Base-by-base conservation (phyloP, 92 coral and sea anemone species). In the Palythoa grandiflora region DNA sequence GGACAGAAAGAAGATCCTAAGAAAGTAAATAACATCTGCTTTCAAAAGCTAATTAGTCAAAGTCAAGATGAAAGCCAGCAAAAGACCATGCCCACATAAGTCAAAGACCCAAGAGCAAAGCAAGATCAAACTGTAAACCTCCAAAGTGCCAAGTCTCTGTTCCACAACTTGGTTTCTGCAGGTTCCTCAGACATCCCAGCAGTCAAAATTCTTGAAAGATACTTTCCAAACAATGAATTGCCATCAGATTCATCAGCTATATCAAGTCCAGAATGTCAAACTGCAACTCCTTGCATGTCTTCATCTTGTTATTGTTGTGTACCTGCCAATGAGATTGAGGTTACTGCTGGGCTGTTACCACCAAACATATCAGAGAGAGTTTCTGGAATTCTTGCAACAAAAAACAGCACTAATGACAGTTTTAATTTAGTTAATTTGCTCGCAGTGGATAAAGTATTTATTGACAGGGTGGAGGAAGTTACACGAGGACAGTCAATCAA, bases 401-500 rank as follows among this genome's bases (percentile, higher is more conserved):
- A 53, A 68, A 38, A 61, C 83, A 52, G 80, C 63, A 50, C 35
- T 51, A 52, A 28, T 28, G 28, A 28, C 28, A 28, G 28, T 28
- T 28, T 0, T 28, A 28, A 28, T 28, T 40, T 53, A 5, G 36
- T 38, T 57, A 74, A 85, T 39, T 54, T 54, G 38, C 66, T 85
- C 17, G 55, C 73, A 54, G 83, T 85, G 15, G 83, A 85, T 44
- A 61, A 55, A 76, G 19, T 44, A 52, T 85, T 47, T 85, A 85
- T 85, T 85, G 80, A 72, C 39, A 72, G 80, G 20, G 89, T 85
- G 11, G 89, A 85, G 78, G 60, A 44, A 61, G 63, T 38, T 51
- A 85, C 89, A 9, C 89, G 60, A 35, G 89, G 89, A 83, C 87
- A 83, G 53, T 72, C 77, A 38, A 72, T 37, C 77, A 72, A 72